Conservation (phyloP, 64 coral and sea anemone genomes). For the Pachyseris speciosa region DNA sequence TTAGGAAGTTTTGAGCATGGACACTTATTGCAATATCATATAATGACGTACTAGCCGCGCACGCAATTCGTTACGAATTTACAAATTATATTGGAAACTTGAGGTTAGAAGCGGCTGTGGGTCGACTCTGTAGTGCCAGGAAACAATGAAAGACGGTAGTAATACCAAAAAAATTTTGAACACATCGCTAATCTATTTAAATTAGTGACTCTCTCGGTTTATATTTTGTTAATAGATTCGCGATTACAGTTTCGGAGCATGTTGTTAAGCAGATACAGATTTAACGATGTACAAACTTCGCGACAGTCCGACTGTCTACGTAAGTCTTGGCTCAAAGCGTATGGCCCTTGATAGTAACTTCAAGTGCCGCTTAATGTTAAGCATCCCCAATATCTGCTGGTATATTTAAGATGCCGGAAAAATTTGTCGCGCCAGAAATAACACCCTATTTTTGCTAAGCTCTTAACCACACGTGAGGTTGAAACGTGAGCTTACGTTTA, state of each 20-base stretch:
- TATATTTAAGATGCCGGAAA: background rate
- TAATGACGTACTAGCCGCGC: background rate
- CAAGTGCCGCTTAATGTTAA: background rate
- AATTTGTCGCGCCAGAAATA: background rate
- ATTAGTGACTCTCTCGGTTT: background rate
- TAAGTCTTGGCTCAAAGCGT: background rate
- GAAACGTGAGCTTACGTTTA: no score
- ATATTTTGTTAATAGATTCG: background rate
- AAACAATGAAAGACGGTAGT: background rate
- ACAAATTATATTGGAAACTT: background rate
- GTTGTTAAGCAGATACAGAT: background rate
- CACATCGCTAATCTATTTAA: background rate
- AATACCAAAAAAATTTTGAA: background rate
- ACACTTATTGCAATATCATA: background rate
- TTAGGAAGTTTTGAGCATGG: background rate
- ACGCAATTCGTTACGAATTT: conserved; percentile 14
- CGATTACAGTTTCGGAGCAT: background rate
- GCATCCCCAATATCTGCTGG: background rate
- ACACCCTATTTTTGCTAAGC: background rate
- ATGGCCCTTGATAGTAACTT: background rate
- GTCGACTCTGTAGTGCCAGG: background rate
- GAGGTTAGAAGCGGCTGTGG: no score
- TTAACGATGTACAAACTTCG: background rate
- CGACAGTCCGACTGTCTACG: background rate
- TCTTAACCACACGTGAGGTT: no score